phyloP scores from a whole-genome alignment of 2,888 invertebrate genomes.

The Agrenia bidenticulata region DNA sequence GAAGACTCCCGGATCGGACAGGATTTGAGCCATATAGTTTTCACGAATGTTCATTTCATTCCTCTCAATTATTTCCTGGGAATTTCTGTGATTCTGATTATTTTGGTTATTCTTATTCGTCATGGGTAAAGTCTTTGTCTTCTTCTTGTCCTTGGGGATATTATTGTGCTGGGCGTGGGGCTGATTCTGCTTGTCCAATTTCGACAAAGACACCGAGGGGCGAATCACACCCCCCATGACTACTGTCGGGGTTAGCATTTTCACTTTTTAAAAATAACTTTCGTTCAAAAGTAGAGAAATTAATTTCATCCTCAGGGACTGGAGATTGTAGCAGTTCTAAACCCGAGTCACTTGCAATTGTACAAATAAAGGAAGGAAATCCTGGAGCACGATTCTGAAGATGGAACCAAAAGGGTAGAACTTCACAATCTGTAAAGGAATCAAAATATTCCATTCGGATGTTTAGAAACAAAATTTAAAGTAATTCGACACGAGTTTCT shows the following conservation, averaged over 20 bases:
- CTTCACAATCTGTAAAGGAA: no score
- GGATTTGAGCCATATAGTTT: slow-evolving; percentile 37
- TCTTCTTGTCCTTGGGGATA: slow-evolving; percentile 22
- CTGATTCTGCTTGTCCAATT: slow-evolving; percentile 37
- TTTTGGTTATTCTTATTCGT: background rate
- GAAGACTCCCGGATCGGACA: slow-evolving; percentile 36
- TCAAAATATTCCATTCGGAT: no score
- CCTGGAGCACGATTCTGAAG: no score
- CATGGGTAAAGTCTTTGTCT: slow-evolving; percentile 20
- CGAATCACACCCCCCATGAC: slow-evolving; percentile 39
- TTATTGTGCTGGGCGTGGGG: slow-evolving; percentile 19
- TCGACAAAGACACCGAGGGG: slow-evolving; percentile 45
- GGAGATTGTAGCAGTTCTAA: no score
- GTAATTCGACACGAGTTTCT: no score
- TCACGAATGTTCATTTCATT: slow-evolving; percentile 33
- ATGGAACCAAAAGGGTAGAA: no score
- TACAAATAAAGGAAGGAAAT: no score
- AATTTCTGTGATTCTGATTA: background rate
- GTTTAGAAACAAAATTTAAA: no score
- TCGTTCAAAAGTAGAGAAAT: no score
- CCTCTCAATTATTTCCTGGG: slow-evolving; percentile 6
- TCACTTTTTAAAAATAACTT: no score
- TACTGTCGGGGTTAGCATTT: slow-evolving; percentile 46
- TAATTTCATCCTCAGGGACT: no score
- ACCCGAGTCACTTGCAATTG: no score